Evolutionary conservation across 2,888 invertebrate genomes (phyloP).

Genomic region (Tipula confusa): DNA sequence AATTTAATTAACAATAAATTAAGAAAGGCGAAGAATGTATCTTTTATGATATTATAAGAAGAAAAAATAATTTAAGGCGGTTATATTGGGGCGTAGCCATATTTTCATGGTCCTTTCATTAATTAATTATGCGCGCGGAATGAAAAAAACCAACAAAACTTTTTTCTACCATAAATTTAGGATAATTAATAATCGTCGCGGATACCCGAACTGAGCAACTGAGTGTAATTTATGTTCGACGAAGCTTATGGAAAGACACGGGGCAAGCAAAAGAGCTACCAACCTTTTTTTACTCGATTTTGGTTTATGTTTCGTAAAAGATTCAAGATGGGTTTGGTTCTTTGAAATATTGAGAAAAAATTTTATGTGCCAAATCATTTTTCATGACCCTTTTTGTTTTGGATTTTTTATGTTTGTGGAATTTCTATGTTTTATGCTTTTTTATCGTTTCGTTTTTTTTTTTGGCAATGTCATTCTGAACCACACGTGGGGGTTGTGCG

Average conservation of each 20-base stretch:
- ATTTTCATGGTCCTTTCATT: conserved; percentile 15
- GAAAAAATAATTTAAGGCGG: not conserved
- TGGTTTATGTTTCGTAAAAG: not conserved
- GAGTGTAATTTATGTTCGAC: not conserved
- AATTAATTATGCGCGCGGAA: not conserved
- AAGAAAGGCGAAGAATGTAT: conserved; percentile 15
- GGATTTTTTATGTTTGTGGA: not conserved
- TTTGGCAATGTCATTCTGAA: not conserved
- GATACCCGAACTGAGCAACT: not conserved
- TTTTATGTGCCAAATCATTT: not conserved
- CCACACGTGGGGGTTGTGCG: not conserved
- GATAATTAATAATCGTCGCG: not conserved
- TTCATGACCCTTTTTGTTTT: not conserved
- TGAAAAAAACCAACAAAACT: not conserved
- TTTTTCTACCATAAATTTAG: not conserved
- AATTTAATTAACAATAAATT: conserved; percentile 20
- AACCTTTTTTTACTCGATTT: not conserved
- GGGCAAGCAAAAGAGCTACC: not conserved
- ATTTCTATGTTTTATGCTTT: not conserved
- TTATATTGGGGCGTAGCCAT: not conserved
- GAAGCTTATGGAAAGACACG: not conserved
- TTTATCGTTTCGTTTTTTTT: no score
- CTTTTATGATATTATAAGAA: not conserved
- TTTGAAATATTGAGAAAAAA: not conserved
- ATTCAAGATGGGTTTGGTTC: not conserved